Evolutionary conservation across 2,888 invertebrate genomes (phyloP), one percentile per base, ranked within the genome.

Genomic region (Taphrorychus bicolor): DNA sequence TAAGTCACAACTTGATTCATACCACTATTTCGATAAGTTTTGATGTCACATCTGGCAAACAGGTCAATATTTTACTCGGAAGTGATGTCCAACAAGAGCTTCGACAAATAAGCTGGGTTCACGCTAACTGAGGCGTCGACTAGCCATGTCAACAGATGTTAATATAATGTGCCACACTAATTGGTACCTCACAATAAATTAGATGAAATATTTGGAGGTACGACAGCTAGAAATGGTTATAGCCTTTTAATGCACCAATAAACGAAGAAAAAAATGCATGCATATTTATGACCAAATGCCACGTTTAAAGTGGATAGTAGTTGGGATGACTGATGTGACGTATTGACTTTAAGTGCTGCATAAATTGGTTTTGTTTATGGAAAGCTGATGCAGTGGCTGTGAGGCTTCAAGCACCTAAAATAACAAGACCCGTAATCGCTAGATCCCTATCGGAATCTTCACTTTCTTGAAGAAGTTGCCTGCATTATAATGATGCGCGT

Each of bases 371-470:
- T 45, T 9, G 45, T 18, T 45, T 14, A 17, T 45, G 45, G 45
- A 17, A 45, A 45, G 45, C 14, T 2, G 2, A 45, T 16, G 17
- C 16, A 16, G 45, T 45, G 45, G 45, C 45, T 32, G 32, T 7
- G 45, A n/a, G 45, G 45, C 45, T 32, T 7, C 9, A 32, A 32
- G 32, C 32, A 11, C 3, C 32, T 3, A 32, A 32, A 32, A 32
- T 32, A 32, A 32, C n/a, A n/a, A n/a, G n/a, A n/a, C 32, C 32
- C 32, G 32, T 9, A 32, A n/a, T n/a, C n/a, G n/a, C n/a, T 63
- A 57, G 63, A 63, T 63, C 57, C 23, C 49, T 63, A 63, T 63
- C 63, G 24, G 16, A 17, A 56, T 54, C 18, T 40, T 48, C 57
- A 63, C 54, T 56, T 22, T 41, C 22, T 56, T 51, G 32, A 48